These are phyloP conservation scores for Phenganax subtilis DNA, from an alignment of 92 coral and sea anemone species.

Conservation along the genomic window DNA sequence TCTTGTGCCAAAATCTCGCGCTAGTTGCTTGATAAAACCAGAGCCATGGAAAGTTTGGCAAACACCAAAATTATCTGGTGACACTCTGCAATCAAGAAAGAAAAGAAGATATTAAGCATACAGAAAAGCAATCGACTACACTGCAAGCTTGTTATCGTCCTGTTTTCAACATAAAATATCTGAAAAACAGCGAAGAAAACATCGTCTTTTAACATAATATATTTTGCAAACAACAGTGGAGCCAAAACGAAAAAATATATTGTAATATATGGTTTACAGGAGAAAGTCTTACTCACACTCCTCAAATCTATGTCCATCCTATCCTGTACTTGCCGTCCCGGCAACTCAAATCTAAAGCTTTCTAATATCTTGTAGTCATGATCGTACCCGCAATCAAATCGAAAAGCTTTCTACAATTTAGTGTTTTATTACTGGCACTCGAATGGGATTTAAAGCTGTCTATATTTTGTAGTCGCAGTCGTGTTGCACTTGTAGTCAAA, in stretches of 20 bases:
- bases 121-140: background rate
- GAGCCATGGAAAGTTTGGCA: conserved; percentile 82
- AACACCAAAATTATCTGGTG: conserved; percentile 22
- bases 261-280: too few relatives aligned
- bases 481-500: background rate
- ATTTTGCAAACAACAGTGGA: background rate
- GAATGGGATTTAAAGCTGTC: background rate
- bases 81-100: background rate
- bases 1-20: conserved; percentile 71
- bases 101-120: background rate
- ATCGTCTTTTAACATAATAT: background rate
- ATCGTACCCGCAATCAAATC: too few relatives aligned
- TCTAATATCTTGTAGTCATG: too few relatives aligned
- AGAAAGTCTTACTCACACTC: too few relatives aligned
- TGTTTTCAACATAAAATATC: background rate
- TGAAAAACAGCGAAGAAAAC: background rate
- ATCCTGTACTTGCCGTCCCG: too few relatives aligned
- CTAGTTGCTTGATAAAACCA: conserved; percentile 69
- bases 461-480: background rate
- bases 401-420: too few relatives aligned
- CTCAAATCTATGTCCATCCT: too few relatives aligned
- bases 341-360: too few relatives aligned
- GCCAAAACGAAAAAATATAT: too few relatives aligned
- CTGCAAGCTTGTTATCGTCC: background rate
- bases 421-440: too few relatives aligned